Evolutionary conservation across 2,797 vertebrate species (phyloP), one percentile per base, ranked within the genome.

Genomic region (Diplodus puntazzo): DNA sequence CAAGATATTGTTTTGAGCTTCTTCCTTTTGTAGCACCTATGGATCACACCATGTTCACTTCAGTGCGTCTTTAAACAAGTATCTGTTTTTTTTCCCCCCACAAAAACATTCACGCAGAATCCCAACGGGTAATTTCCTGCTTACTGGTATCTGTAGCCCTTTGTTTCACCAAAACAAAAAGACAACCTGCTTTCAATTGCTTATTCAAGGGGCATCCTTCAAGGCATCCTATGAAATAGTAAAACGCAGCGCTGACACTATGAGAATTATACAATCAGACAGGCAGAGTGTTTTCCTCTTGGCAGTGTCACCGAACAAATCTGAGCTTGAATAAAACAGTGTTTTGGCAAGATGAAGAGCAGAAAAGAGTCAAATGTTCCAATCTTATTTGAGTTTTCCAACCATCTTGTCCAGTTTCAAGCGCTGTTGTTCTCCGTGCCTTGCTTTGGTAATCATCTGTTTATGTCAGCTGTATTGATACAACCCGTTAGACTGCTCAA

Each of bases 261-360:
- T 58, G 79, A 84, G 72, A 74, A 79, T 82, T 82, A 85, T 16
- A 87, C 80, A 81, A 80, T 84, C 86, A 88, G 79, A 79, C 75
- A 77, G 68, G 53, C 70, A 49, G 67, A 77, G 42, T 67, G 71
- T 82, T 85, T 83, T 81, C 58, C 78, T 85, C 79, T 79, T 71
- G 55, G 67, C 89, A 50, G 42, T 61, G 69, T 71, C 75, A 69
- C 58, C 53, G 53, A 82, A 80, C 73, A 73, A 80, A 79, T 74
- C n/a, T 23, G 30, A 75, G 77, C 42, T 58, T 82, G 61, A 82
- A 80, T 77, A 79, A 87, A 84, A 84, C 74, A 78, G 52, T 57
- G 42, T 72, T 65, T 12, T 77, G 62, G 65, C 2, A 30, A 57
- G 52, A 87, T 42, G 20, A 79, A 61, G n/a, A 71, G 50, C 42